phyloP scores from a whole-genome alignment of 2,797 vertebrate species.

The Crenuchus spilurus region DNA sequence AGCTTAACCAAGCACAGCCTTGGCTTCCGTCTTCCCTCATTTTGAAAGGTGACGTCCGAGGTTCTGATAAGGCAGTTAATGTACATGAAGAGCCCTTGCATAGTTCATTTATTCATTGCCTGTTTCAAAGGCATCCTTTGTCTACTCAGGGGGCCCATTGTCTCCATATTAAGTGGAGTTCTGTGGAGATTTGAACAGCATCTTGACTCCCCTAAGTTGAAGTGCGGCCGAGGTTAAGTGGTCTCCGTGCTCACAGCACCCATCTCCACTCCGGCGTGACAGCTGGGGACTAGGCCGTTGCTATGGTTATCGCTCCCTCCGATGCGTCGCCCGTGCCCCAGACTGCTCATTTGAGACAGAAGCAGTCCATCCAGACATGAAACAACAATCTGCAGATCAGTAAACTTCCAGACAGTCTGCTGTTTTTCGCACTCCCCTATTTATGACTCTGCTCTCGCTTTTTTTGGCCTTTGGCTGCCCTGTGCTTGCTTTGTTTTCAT shows the following conservation, averaged over 20 bases:
- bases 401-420: constrained; percentile 54
- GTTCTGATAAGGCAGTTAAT: constrained; percentile 64
- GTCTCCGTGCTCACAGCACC: constrained; percentile 78
- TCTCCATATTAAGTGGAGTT: constrained; percentile 81
- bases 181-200: constrained; percentile 75
- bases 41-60: constrained; percentile 55
- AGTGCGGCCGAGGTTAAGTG: constrained; percentile 83
- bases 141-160: constrained; percentile 64
- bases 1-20: constrained; percentile 55
- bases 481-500: constrained; percentile 66
- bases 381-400: constrained; percentile 55
- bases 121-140: constrained; percentile 71
- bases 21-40: constrained; percentile 38
- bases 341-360: constrained; percentile 75
- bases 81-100: constrained; percentile 58
- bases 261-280: constrained; percentile 77
- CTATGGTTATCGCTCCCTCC: constrained; percentile 74
- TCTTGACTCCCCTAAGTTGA: constrained; percentile 84
- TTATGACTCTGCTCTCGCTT: constrained; percentile 26
- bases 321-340: constrained; percentile 61
- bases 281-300: constrained; percentile 81
- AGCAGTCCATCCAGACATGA: constrained; percentile 56
- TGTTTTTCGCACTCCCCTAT: constrained; percentile 33
- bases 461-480: constrained; percentile 51
- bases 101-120: constrained; percentile 54